Evolutionary conservation across 1,140 invertebrate species (phyloP).

Genomic region (Globodera ellingtonae): DNA sequence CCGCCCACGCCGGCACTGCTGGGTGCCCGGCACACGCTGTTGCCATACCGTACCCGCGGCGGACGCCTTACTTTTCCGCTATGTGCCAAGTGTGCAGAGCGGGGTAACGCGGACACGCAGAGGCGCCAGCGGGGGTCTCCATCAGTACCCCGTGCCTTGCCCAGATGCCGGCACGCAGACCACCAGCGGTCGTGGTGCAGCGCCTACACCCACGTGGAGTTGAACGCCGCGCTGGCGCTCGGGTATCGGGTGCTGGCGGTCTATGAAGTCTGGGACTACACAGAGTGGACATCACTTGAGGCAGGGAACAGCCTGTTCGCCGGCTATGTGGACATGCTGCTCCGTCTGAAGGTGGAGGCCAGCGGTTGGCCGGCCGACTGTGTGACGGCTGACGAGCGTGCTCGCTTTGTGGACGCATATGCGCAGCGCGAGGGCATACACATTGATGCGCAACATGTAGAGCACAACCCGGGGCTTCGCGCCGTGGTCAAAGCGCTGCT

Average conservation of each 20-base stretch:
- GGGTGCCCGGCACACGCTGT: too few relatives aligned
- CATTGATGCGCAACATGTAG: background rate
- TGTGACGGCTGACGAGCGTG: constrained; percentile 2
- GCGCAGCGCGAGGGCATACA: constrained; percentile 23
- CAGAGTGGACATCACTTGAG: background rate
- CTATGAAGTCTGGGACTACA: constrained; percentile 22
- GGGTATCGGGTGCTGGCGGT: constrained; percentile 15
- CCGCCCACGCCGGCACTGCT: background rate
- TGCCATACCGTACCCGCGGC: background rate
- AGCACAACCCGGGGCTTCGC: constrained; percentile 20
- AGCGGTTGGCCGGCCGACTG: background rate
- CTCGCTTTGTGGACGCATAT: constrained; percentile 11
- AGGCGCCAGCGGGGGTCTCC: background rate
- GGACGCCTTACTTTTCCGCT: constrained; percentile 32
- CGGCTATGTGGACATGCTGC: constrained; percentile 26
- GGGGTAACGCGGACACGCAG: background rate
- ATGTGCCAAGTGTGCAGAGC: constrained; percentile 17
- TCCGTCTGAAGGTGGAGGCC: too few relatives aligned
- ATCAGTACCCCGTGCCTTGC: background rate
- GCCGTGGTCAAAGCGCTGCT: constrained; percentile 15
- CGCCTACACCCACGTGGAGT: constrained; percentile 26
- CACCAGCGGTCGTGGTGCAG: constrained; percentile 15
- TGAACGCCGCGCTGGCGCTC: constrained; percentile 10
- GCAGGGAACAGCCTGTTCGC: constrained; percentile 3
- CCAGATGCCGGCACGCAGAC: background rate